phyloP scores from a whole-genome alignment of 2,888 invertebrate genomes.

The Fabriciana adippe region DNA sequence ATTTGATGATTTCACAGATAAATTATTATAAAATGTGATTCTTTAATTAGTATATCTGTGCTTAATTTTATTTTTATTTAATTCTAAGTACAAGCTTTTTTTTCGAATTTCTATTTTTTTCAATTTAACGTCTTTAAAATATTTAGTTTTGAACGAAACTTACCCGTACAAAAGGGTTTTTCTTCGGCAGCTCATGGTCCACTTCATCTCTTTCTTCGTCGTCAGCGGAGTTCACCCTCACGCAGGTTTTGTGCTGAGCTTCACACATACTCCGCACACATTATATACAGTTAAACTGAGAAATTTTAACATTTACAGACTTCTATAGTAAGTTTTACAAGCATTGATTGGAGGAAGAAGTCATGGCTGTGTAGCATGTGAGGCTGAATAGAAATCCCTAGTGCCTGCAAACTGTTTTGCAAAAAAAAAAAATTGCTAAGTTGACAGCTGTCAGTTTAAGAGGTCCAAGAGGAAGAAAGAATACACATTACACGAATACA shows the following conservation, averaged over 20 bases:
- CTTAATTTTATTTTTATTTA: too few species aligned
- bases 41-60: too few species aligned
- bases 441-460: too few species aligned
- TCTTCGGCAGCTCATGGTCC: constrained; percentile 71
- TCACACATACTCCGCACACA: constrained; percentile 77
- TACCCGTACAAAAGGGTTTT: constrained; percentile 73
- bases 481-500: background rate
- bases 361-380: too few species aligned
- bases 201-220: constrained; percentile 74
- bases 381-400: too few species aligned
- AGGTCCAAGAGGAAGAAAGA: background rate
- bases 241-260: constrained; percentile 71
- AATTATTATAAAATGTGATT: too few species aligned
- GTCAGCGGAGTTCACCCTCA: constrained; percentile 72
- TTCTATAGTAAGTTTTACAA: background rate
- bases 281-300: constrained; percentile 56
- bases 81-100: too few species aligned
- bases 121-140: background rate
- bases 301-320: background rate
- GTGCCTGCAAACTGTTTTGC: too few species aligned
- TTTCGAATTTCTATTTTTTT: background rate
- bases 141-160: constrained; percentile 45
- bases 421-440: too few species aligned
- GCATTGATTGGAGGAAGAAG: too few species aligned
- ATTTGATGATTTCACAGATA: too few species aligned